Conservation (phyloP, 2,113 vertebrate species). For the Setophaga coronata region DNA sequence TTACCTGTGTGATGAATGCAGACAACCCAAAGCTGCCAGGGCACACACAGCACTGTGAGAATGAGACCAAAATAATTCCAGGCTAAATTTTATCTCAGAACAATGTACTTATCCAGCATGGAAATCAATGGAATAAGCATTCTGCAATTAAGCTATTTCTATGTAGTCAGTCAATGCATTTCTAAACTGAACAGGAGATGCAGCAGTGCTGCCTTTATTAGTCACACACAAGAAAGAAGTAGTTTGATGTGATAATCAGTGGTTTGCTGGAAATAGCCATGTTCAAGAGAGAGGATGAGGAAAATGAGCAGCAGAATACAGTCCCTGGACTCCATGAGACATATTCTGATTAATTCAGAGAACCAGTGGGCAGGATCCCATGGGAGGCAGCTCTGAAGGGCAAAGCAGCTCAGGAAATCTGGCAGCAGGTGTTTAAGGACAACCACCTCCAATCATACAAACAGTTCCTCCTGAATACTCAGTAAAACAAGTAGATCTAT, state of each 20-base stretch:
- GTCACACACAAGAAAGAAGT: neutral
- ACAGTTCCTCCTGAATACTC: neutral
- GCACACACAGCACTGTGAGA: neutral
- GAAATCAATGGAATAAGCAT: neutral
- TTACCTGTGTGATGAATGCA: neutral
- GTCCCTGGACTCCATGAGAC: neutral
- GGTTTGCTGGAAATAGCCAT: neutral
- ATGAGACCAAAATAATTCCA: neutral
- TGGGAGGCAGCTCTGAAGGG: neutral
- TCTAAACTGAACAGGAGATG: neutral
- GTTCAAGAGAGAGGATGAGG: neutral
- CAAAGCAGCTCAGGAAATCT: neutral
- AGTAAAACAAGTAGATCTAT: neutral
- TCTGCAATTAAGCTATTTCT: neutral
- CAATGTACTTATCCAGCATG: neutral
- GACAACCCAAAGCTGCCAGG: neutral
- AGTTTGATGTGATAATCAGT: neutral
- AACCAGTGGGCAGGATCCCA: neutral
- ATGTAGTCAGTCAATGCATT: neutral
- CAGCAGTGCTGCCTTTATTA: neutral
- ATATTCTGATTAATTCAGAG: neutral
- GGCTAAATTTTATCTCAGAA: neutral
- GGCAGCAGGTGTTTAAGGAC: neutral
- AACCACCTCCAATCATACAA: neutral
- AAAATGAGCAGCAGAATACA: neutral